Evolutionary conservation across 2,797 vertebrate species (phyloP), one percentile per base, ranked within the genome.

Genomic region (Phoeniculus purpureus): DNA sequence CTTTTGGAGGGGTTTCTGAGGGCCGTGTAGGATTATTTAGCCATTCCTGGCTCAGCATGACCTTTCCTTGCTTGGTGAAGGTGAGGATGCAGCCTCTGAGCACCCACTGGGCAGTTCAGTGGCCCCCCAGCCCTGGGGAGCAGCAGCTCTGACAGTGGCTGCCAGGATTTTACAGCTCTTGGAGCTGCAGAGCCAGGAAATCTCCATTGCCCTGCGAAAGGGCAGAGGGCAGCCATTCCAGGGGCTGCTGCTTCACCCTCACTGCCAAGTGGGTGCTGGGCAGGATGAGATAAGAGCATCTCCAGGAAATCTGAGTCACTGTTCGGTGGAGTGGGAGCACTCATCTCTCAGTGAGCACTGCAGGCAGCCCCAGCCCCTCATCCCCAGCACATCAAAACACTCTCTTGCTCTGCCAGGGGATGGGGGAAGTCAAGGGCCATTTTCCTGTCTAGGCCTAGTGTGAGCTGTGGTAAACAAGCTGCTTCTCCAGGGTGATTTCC

Each of bases 221-320:
- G 79, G 74, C 91, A 87, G 60, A 85, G 81, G 61, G 82, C 67
- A 72, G 29, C 52, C 17, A 20, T 50, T 83, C 40, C 68, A 82
- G 85, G 70, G 32, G 29, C 72, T 67, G 64, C 75, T 18, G 6
- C 27, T 83, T 71, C 29, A 3, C 68, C 72, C 72, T 31, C 3
- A 1, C 58, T 58, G 68, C 34, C 0, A 40, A 76, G 61, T 0
- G 6, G 55, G 61, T 1, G 9, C 96, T 83, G 89, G 75, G 65
- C 76, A 88, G 93, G 81, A 91, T 47, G 61, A 91, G 95, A 97
- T 96, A 96, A 97, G 88, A 74, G 31, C 85, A 86, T 91, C 92
- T 90, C 95, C 85, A 23, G 96, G 96, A 97, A 97, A 88, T 80
- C 77, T 95, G 96, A 96, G 93, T 97, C 96, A 97, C n/a, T 2